phyloP scores from a whole-genome alignment of 2,888 invertebrate species.

The Tenthredo amoena region DNA sequence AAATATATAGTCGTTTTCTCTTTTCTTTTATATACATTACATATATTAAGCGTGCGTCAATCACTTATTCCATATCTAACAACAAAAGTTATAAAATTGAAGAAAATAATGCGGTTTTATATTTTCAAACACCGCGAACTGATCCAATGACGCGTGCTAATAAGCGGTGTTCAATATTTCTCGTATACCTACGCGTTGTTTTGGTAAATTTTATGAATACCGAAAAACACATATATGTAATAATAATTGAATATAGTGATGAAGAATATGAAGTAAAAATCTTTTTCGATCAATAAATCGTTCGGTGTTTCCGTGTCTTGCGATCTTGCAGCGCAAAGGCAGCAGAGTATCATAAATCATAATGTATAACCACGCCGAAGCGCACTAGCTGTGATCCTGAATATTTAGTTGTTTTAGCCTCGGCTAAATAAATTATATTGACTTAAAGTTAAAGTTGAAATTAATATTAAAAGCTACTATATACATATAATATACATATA shows the following conservation, averaged over 20 bases:
- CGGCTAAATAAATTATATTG: neutral
- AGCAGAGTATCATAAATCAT: neutral
- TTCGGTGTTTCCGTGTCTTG: neutral
- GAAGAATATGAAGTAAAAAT: neutral
- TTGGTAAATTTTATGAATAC: neutral
- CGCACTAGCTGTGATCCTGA: constrained; percentile 42
- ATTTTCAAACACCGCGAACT: neutral
- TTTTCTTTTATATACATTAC: neutral
- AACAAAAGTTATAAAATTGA: neutral
- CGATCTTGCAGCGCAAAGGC: neutral
- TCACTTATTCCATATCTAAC: constrained; percentile 16
- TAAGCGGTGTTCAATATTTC: neutral
- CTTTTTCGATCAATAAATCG: neutral
- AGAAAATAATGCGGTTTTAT: neutral
- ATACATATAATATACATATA: neutral
- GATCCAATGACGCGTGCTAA: neutral
- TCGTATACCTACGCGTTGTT: neutral
- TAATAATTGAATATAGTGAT: neutral
- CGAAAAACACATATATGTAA: neutral
- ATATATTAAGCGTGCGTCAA: constrained; percentile 16
- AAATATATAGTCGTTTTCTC: neutral
- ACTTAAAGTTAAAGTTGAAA: neutral
- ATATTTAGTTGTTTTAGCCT: neutral
- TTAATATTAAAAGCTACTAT: constrained; percentile 11
- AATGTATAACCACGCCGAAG: neutral